Percentiles rank a stretch among this genome's conserved stretches.
Evolutionary conservation across 2,888 invertebrate species (phyloP).

Genomic region (Zygothrica quintamaculata): DNA sequence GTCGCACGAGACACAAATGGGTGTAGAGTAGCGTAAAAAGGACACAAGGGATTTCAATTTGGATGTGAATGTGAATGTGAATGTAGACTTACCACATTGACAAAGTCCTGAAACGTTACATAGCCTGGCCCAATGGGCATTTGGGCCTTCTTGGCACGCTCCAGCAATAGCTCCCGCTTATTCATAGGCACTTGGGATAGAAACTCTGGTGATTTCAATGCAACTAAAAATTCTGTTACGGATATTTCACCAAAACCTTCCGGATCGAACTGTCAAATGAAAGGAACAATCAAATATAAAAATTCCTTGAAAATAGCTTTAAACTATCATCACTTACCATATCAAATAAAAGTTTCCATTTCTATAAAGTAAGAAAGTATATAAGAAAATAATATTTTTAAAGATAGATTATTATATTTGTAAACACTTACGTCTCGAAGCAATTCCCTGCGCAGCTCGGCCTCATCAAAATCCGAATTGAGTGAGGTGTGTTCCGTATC

Average conservation of each 20-base stretch:
- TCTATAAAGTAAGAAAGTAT: constrained; percentile 87
- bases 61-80: constrained; percentile 42
- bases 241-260: constrained; percentile 97
- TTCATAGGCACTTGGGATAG: constrained; percentile 90
- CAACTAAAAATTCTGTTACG: constrained; percentile 92
- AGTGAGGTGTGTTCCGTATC: constrained; percentile 93
- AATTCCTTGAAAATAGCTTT: no score
- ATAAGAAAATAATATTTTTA: background rate
- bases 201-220: constrained; percentile 91
- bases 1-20: constrained; percentile 32
- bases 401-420: no score
- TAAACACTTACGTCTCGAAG: constrained; percentile 90
- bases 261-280: constrained; percentile 90
- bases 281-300: constrained; percentile 1
- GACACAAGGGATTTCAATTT: constrained; percentile 49
- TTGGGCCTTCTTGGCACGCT: constrained; percentile 89
- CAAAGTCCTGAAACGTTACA: constrained; percentile 96
- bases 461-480: constrained; percentile 91
- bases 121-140: constrained; percentile 87
- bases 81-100: constrained; percentile 93
- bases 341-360: constrained; percentile 95
- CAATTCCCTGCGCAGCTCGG: constrained; percentile 90
- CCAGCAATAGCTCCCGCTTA: constrained; percentile 90
- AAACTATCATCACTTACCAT: no score
- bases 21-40: background rate